Conservation (phyloP, 2,113 vertebrate genomes). For the Gila orcuttii region DNA sequence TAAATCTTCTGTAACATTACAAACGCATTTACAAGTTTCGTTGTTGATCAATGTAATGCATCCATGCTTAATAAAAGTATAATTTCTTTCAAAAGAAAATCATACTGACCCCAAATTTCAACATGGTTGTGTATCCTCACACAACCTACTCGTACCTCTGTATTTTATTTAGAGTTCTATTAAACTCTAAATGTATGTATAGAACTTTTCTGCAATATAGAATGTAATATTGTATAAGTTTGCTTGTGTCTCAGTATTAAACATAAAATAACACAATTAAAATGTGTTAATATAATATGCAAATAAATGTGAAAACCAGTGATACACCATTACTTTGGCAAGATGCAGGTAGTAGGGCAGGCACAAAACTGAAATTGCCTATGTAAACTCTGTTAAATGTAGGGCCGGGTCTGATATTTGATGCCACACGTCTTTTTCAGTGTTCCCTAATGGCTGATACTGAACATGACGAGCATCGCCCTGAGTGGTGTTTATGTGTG, state of each 20-base stretch:
- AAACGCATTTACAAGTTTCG: background rate
- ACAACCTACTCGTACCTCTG: background rate
- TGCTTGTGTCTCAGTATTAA: background rate
- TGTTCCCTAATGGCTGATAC: background rate
- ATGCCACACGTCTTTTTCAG: background rate
- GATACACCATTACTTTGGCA: background rate
- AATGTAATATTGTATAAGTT: background rate
- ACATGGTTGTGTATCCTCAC: background rate
- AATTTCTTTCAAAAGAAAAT: background rate
- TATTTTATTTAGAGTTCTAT: background rate
- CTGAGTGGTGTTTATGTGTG: background rate
- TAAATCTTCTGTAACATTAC: background rate
- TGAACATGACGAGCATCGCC: background rate
- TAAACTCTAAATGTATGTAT: background rate
- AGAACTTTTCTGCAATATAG: background rate
- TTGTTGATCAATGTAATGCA: background rate
- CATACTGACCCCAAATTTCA: background rate
- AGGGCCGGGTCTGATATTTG: conserved; percentile 28
- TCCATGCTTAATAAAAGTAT: background rate
- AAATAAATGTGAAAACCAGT: background rate
- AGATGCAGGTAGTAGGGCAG: background rate
- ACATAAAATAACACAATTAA: background rate
- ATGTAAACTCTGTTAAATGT: background rate
- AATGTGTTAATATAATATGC: background rate
- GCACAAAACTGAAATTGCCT: background rate